A percentile compares a stretch with the other conserved stretches of the same genome.
phyloP scores from a whole-genome alignment of 2,888 invertebrate genomes.

The Ochropacha duplaris region DNA sequence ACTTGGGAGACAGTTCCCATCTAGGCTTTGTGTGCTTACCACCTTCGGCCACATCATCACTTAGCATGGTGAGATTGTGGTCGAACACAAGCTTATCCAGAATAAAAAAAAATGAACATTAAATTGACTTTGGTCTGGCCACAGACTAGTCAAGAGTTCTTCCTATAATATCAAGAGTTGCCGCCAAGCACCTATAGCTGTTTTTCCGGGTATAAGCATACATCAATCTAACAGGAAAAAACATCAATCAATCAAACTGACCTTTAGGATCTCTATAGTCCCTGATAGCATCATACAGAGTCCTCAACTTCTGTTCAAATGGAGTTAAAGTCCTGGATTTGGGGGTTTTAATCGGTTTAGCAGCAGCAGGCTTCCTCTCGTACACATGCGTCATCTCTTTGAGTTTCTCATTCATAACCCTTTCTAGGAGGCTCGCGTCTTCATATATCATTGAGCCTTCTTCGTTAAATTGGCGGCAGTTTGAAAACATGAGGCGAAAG shows the following conservation, averaged over 20 bases:
- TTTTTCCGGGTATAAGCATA: too few relatives aligned
- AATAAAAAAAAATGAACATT: too few relatives aligned
- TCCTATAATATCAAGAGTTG: too few relatives aligned
- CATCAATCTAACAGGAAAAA: too few relatives aligned
- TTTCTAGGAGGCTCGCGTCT: conserved; percentile 95
- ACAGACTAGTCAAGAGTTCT: too few relatives aligned
- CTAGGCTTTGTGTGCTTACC: too few relatives aligned
- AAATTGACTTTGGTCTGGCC: too few relatives aligned
- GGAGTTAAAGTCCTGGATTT: conserved; percentile 78
- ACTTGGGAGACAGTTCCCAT: too few relatives aligned
- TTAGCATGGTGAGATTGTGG: too few relatives aligned
- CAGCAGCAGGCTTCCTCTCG: conserved; percentile 68
- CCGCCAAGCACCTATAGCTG: too few relatives aligned
- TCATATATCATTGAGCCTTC: conserved; percentile 97
- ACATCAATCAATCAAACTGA: conserved; percentile 19
- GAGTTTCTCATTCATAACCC: conserved; percentile 91
- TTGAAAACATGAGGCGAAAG: conserved; percentile 96
- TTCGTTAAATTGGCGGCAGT: conserved; percentile 98
- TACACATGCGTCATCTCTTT: conserved; percentile 87
- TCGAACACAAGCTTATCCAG: too few relatives aligned
- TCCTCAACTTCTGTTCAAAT: conserved; percentile 90
- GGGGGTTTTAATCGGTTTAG: conserved; percentile 71
- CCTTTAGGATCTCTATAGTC: conserved; percentile 88
- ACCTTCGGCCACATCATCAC: too few relatives aligned
- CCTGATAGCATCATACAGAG: conserved; percentile 93